Conservation (phyloP, 2,113 vertebrate species). For the Bostrychus sinensis region DNA sequence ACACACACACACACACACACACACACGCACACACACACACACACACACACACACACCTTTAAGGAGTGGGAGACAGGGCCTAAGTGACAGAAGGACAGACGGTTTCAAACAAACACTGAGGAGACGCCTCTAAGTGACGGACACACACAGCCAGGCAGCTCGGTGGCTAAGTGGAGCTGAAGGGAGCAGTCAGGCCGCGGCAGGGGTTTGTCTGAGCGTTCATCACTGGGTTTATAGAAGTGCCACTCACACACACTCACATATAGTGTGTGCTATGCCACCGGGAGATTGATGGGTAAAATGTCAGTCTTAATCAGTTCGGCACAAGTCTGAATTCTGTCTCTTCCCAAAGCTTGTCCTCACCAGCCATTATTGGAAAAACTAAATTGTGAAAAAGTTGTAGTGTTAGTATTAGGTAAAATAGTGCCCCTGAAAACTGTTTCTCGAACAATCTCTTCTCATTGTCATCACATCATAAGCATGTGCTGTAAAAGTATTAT, state of each 20-base stretch:
- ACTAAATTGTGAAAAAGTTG: constrained; percentile 9
- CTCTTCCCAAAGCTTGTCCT: constrained; percentile 15
- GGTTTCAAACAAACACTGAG: constrained; percentile 66
- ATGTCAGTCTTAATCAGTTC: constrained; percentile 45
- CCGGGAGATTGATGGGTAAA: constrained; percentile 52
- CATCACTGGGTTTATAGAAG: constrained; percentile 97
- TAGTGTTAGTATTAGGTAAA: too few species aligned
- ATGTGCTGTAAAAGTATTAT: background rate
- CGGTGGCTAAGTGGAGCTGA: constrained; percentile 89
- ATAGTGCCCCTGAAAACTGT: background rate
- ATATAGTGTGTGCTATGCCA: constrained; percentile 12
- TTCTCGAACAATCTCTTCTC: background rate
- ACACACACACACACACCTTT: constrained; percentile 35
- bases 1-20: too few species aligned
- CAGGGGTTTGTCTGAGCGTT: constrained; percentile 92
- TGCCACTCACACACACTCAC: constrained; percentile 86
- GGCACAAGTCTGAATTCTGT: constrained; percentile 13
- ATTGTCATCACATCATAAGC: background rate
- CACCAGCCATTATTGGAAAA: constrained; percentile 21
- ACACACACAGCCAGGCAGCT: constrained; percentile 30
- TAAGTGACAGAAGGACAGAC: constrained; percentile 84
- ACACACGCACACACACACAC: too few species aligned
- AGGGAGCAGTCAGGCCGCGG: constrained; percentile 89
- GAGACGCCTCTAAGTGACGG: constrained; percentile 62
- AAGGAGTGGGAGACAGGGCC: constrained; percentile 38